A percentile compares a stretch with the other conserved stretches of the same genome.
phyloP scores from a whole-genome alignment of 2,888 invertebrate species.

The Rapana venosa region DNA sequence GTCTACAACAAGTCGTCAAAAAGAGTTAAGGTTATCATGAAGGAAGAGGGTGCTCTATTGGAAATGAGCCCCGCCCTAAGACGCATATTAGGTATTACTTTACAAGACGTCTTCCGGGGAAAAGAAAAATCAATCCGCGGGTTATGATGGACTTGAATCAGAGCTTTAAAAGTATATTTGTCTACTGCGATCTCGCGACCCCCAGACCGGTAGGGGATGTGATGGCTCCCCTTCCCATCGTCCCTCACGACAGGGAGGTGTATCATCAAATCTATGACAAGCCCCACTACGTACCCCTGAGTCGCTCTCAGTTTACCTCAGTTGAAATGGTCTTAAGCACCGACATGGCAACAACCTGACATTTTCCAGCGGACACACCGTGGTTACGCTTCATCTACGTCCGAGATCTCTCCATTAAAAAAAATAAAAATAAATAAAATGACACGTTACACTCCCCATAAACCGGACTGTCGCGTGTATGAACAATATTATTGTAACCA shows the following conservation, averaged over 20 bases:
- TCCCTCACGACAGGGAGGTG: neutral
- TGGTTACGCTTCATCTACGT: slow-evolving; percentile 11
- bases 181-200: neutral
- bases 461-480: neutral
- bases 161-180: neutral
- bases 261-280: neutral
- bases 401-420: neutral
- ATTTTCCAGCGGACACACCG: slow-evolving; percentile 14
- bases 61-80: neutral
- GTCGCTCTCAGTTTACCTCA: neutral
- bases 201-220: neutral
- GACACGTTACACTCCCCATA: neutral
- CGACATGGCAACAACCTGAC: neutral
- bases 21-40: neutral
- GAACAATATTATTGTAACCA: slow-evolving; percentile 2
- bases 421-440: neutral
- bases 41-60: neutral
- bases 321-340: neutral
- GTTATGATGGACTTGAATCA: neutral
- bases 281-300: neutral
- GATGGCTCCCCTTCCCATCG: neutral
- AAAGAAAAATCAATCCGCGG: neutral
- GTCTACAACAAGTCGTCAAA: neutral
- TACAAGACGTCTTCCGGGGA: neutral
- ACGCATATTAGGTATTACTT: neutral